Percentiles rank a stretch among this genome's conserved stretches.
These are phyloP conservation scores for Sitophilus oryzae DNA, from an alignment of 1,140 invertebrate genomes.

Conservation along the genomic window DNA sequence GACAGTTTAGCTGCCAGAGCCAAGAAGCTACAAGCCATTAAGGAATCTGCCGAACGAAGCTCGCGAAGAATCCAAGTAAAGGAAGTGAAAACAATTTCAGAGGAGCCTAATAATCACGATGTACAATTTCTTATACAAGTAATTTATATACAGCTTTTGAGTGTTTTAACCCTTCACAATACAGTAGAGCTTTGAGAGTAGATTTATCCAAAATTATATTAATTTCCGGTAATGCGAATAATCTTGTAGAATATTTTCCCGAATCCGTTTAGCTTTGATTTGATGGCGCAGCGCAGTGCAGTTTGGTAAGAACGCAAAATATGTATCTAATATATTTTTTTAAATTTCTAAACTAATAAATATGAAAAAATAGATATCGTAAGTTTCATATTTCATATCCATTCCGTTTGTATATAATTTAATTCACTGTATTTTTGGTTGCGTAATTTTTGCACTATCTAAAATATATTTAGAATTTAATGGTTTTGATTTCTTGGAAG, in stretches of 20 bases:
- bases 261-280: neutral
- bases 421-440: no score
- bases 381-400: no score
- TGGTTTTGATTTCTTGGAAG: no score
- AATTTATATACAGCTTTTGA: slow-evolving; percentile 24
- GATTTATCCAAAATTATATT: slow-evolving; percentile 4
- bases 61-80: slow-evolving; percentile 37
- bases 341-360: no score
- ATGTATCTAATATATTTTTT: no score
- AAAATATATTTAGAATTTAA: no score
- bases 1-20: slow-evolving; percentile 37
- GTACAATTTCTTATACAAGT: slow-evolving; percentile 54
- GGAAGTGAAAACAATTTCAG: slow-evolving; percentile 39
- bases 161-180: slow-evolving; percentile 8
- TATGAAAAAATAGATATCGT: no score
- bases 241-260: neutral
- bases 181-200: slow-evolving; percentile 6
- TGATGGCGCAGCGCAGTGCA: neutral
- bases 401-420: no score
- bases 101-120: slow-evolving; percentile 46
- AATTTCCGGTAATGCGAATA: slow-evolving; percentile 12
- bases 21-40: slow-evolving; percentile 36
- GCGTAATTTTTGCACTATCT: no score
- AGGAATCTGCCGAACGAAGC: slow-evolving; percentile 27
- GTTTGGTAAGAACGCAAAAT: slow-evolving; percentile 1